Evolutionary conservation across 2,797 vertebrate species (phyloP), one percentile per base, ranked within the genome.

Genomic region (Hemitrygon akajei): DNA sequence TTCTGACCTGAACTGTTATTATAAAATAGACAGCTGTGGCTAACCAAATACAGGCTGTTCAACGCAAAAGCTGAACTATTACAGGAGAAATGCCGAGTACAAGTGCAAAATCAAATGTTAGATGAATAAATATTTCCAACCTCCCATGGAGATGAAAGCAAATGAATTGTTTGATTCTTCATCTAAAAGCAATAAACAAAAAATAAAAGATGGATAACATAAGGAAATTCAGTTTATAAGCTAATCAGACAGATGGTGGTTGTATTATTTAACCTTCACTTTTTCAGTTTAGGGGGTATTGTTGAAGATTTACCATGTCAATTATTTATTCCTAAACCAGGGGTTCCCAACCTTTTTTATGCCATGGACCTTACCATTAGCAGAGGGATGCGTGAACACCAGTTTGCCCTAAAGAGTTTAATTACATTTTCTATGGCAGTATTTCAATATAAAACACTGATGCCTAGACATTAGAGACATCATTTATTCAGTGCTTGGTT

Each of bases 141-240:
- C 60, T 69, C 37, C 91, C 69, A 93, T 93, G 25, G 25, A 75
- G 37, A 75, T 93, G 69, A 93, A 76, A 92, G 91, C 37, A 9
- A 73, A 93, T 16, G 4, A 56, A 47, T 92, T 5, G 22, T 75
- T 93, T 75, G 37, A 93, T 75, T 34, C 40, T 56, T 56, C 37
- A 93, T 16, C 66, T 75, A 37, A 93, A 73, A 93, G 27, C 71
- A 93, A 93, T 76, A 30, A 7, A 9, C 71, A 30, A 71, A 47
- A 91, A 56, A 30, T 60, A 30, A 27, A 93, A n/a, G 69, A 75
- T 92, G 30, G 71, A 56, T 47, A 47, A 75, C 34, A 27, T 20
- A 56, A 75, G 22, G 34, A 92, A 92, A 92, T 92, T 11, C 20
- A 93, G 37, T 16, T 37, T 40, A 34, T 40, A 34, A 81, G 12